Percentiles rank a stretch among this genome's conserved stretches.
These are phyloP conservation scores for Leptinotarsa peninsularis DNA, from an alignment of 2,888 invertebrate species.

Conservation along the genomic window DNA sequence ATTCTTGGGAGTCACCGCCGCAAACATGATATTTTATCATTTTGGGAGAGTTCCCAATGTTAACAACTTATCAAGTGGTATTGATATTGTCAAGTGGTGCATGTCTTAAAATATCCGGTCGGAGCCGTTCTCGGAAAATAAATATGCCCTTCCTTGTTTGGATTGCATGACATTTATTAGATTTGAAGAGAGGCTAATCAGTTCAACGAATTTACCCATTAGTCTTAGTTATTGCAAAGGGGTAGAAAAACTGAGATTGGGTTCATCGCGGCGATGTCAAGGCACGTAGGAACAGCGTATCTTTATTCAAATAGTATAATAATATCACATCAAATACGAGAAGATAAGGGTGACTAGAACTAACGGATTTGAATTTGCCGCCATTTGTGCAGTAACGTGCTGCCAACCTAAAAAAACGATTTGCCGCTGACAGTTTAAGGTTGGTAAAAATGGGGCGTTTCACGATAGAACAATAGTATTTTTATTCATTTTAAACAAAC, in stretches of 20 bases:
- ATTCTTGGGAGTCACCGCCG: neutral
- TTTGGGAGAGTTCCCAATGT: conserved; percentile 8
- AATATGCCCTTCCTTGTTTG: conserved; percentile 21
- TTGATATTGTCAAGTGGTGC: conserved; percentile 28
- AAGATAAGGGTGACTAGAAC: too few relatives aligned
- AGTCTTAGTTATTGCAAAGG: neutral
- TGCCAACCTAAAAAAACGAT: too few relatives aligned
- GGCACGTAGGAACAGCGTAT: too few relatives aligned
- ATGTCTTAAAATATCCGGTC: conserved; percentile 30
- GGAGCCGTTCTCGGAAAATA: conserved; percentile 29
- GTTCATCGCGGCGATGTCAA: too few relatives aligned
- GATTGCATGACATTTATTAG: conserved; percentile 20
- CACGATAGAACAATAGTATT: too few relatives aligned
- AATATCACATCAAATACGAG: too few relatives aligned
- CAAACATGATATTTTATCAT: conserved; percentile 12
- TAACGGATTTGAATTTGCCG: too few relatives aligned
- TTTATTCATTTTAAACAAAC: too few relatives aligned
- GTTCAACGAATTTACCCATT: neutral
- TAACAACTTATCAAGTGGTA: conserved; percentile 20
- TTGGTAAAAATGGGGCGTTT: too few relatives aligned
- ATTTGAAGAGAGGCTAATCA: neutral
- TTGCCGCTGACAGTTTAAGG: too few relatives aligned
- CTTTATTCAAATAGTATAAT: too few relatives aligned
- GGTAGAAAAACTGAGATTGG: neutral
- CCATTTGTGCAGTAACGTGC: too few relatives aligned